These are phyloP conservation scores for Chymomyza caudatula DNA, from an alignment of 2,888 invertebrate species.

Conservation along the genomic window DNA sequence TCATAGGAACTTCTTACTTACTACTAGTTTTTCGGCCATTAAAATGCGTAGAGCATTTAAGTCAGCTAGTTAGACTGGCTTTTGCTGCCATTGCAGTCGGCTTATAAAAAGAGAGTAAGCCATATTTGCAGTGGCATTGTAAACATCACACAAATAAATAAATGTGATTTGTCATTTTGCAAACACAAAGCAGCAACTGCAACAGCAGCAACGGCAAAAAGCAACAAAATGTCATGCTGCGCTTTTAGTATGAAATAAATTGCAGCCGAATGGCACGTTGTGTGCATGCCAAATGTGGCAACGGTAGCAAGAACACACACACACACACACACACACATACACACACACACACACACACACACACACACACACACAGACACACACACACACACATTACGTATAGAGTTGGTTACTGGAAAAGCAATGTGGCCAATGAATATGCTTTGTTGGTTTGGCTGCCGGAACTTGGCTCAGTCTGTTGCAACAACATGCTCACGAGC, in stretches of 20 bases:
- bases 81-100: not conserved
- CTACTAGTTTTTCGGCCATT: not conserved
- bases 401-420: constrained; percentile 5
- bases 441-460: constrained; percentile 21
- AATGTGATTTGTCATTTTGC: constrained; percentile 72
- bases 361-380: no score
- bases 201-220: constrained; percentile 9
- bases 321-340: constrained; percentile 14
- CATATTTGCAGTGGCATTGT: constrained; percentile 7
- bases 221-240: constrained; percentile 8
- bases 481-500: constrained; percentile 5
- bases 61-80: not conserved
- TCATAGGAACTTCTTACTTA: no score
- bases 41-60: not conserved
- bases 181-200: constrained; percentile 52
- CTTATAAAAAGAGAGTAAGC: not conserved
- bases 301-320: constrained; percentile 11
- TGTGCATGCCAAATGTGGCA: constrained; percentile 63
- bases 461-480: constrained; percentile 10
- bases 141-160: constrained; percentile 57
- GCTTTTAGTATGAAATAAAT: constrained; percentile 63
- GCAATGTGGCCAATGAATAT: constrained; percentile 48
- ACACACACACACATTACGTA: not conserved
- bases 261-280: constrained; percentile 71
- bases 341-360: not conserved